Evolutionary conservation across 2,113 vertebrate species (phyloP), one percentile per base, ranked within the genome.

Genomic region (Genyomyrus donnyi): DNA sequence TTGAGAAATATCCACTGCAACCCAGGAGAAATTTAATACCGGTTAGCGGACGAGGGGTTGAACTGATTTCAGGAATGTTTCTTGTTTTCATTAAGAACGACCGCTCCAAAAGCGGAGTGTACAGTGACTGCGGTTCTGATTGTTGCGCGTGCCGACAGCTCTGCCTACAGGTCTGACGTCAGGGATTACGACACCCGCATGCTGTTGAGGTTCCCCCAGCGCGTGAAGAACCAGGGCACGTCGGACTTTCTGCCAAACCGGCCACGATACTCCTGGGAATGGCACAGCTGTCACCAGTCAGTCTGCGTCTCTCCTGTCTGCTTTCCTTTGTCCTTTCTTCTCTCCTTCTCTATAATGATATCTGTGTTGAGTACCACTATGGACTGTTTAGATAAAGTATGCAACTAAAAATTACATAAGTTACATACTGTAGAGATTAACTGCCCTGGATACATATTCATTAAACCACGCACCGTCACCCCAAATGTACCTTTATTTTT

Each of bases 241-340:
- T 96, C 98, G 0, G 98, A 99, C 93, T 99, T 99, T 92, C 95
- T 99, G 90, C 98, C 98, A 92, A 99, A 96, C 90, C 96, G 96
- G 93, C 98, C 98, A 24, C 96, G 98, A 91, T 98, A 99, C 24
- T 95, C 98, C 85, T 99, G 98, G 98, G 98, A 99, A 93, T 99
- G 98, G 98, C 98, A 99, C 96, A 98, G 97, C 93, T 99, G 98
- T 94, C 98, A 99, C 89, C 97, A 98, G 98, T 99, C 95, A 96
- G 98, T 98, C 62, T 50, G 93, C 6, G 24, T 49, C 27, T 88
- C 87, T 42, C 86, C 17, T 19, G 17, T 53, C 5, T 19, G 52
- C 52, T 24, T 58, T 49, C 27, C 50, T 62, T 35, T 42, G 13
- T 19, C 52, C 15, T 53, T 53, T 19, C 52, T 19, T 21, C 52